Base-by-base conservation (phyloP, 2,113 vertebrate genomes). In the Sialia sialis region DNA sequence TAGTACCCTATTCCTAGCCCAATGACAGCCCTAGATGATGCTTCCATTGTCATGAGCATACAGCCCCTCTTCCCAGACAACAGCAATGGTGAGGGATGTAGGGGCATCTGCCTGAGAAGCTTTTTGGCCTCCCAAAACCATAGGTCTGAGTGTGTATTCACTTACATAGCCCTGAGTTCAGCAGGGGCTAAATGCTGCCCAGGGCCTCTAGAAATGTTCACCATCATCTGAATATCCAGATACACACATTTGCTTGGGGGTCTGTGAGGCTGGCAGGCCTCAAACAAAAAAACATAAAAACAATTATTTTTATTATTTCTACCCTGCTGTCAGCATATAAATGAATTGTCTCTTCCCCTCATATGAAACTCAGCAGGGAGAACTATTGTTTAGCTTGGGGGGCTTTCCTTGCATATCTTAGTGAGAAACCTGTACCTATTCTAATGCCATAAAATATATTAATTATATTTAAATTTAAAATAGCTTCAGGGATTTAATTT, bases 381-480 rank as follows among this genome's bases (percentile, higher is more conserved):
- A 87, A 19, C 63, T 63, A 14, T 17, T 83, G 63, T 87, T 92
- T 95, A 1, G 52, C 93, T 95, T 84, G 58, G 58, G 89, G 93
- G 87, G 63, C 39, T 95, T 81, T 85, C 36, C 52, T 51, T 90
- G 67, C 68, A 88, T 93, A 91, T 95, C 91, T 91, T 69, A 81
- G 46, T 41, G 85, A 77, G 91, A 95, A 95, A 78, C 63, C 85
- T 60, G 27, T 51, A 70, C 68, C 64, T 90, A 74, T 77, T 94
- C 43, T 36, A 77, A 59, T 84, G 78, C 67, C 90, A 90, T 94
- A 95, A 96, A 95, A 90, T 56, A 79, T 83, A 95, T 95, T 97
- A 95, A 93, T 95, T 90, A 83, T 93, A 73, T 96, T 96, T 87
- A 94, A 95, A 95, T 96, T 95, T 70, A 95, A 95, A 90, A 91